A percentile compares a stretch with the other conserved stretches of the same genome.
Conservation (phyloP, 2,113 vertebrate species). For the Serilophus lunatus region DNA sequence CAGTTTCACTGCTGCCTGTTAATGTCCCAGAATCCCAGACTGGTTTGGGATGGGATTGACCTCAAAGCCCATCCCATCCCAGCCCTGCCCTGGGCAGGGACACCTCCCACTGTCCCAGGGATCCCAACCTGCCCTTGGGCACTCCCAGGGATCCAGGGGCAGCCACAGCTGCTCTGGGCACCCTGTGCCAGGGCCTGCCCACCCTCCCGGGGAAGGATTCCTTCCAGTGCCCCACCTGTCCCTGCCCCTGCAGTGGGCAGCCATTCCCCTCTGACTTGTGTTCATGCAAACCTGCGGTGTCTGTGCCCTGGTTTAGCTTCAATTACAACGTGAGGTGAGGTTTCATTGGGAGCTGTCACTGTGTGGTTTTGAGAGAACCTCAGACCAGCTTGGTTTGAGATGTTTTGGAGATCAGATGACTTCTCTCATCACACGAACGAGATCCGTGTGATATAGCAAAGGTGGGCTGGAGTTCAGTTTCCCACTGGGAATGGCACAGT, state of each 20-base stretch:
- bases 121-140: background rate
- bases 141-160: background rate
- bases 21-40: fast-evolving
- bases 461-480: background rate
- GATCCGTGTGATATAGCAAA: background rate
- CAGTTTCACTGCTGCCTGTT: background rate
- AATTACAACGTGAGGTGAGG: fast-evolving
- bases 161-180: background rate
- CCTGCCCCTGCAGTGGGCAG: background rate
- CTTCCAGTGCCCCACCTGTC: fast-evolving
- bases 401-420: background rate
- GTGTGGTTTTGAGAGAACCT: background rate
- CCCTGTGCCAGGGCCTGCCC: background rate
- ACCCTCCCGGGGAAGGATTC: background rate
- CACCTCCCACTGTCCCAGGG: background rate
- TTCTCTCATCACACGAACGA: background rate
- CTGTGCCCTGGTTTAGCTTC: background rate
- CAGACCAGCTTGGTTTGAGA: background rate
- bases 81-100: background rate
- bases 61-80: fast-evolving
- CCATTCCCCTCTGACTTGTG: background rate
- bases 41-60: background rate
- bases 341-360: background rate
- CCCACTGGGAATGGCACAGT: background rate
- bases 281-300: background rate